Evolutionary conservation across 2,888 invertebrate genomes (phyloP).

Genomic region (Cosmopolites sordidus): DNA sequence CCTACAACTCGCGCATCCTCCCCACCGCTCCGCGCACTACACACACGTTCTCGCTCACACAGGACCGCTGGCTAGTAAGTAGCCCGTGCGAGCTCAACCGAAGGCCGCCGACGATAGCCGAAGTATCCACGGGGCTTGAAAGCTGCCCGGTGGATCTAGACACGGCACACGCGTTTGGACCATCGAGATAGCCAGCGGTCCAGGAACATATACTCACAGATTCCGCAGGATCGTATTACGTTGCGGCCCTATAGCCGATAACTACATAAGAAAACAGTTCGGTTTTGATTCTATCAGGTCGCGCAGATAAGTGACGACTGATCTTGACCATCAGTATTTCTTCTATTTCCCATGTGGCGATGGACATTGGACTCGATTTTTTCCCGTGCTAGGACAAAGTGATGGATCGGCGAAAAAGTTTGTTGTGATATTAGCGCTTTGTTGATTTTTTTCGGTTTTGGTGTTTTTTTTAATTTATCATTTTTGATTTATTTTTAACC

Average conservation of each 20-base stretch:
- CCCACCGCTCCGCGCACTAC: conserved; percentile 46
- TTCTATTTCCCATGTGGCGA: conserved; percentile 6
- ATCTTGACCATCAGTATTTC: neutral
- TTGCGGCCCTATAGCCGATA: too few relatives aligned
- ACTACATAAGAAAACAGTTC: too few relatives aligned
- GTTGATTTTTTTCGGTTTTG: conserved; percentile 24
- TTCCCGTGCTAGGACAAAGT: conserved; percentile 19
- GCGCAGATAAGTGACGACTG: conserved; percentile 1
- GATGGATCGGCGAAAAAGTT: conserved; percentile 15
- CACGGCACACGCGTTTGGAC: conserved; percentile 50
- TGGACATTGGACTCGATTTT: conserved; percentile 14
- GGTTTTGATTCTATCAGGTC: conserved; percentile 7
- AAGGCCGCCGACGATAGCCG: conserved; percentile 21
- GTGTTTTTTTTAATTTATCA: conserved; percentile 16
- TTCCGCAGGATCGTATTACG: conserved; percentile 21
- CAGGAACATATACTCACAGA: conserved; percentile 16
- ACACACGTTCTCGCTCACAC: conserved; percentile 20
- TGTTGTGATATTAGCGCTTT: conserved; percentile 23
- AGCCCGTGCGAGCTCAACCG: conserved; percentile 44
- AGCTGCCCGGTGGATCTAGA: conserved; percentile 40
- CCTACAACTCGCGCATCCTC: conserved; percentile 46
- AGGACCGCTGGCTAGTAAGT: conserved; percentile 55
- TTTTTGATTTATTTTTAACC: conserved; percentile 8
- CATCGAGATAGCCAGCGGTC: conserved; percentile 32
- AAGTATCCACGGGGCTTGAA: conserved; percentile 35